Conservation (phyloP, 2,888 invertebrate genomes). For the Calameuta idolon region DNA sequence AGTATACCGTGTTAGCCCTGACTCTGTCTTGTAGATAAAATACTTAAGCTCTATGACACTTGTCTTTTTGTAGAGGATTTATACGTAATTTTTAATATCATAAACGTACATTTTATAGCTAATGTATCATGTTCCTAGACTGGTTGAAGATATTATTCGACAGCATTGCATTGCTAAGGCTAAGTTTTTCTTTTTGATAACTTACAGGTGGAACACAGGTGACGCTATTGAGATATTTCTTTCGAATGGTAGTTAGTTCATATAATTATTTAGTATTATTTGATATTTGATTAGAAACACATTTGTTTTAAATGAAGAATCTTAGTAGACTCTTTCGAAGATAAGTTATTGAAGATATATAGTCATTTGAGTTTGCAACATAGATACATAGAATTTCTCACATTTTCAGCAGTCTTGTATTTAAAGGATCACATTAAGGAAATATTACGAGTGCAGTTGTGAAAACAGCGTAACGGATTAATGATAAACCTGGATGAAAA, state of each 20-base stretch:
- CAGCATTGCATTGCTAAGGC: not conserved
- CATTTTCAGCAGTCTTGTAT: not conserved
- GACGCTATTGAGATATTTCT: not conserved
- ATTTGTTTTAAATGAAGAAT: not conserved
- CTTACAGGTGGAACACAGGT: not conserved
- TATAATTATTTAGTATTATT: not conserved
- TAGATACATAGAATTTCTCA: not conserved
- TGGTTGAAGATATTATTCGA: not conserved
- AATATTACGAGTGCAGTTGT: not conserved
- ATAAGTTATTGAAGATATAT: not conserved
- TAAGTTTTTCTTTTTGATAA: not conserved
- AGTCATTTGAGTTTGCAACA: not conserved
- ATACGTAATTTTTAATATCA: not conserved
- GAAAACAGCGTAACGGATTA: not conserved
- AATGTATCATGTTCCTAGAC: not conserved
- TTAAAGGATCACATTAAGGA: not conserved
- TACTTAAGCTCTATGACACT: not conserved
- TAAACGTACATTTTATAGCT: not conserved
- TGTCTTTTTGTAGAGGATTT: not conserved
- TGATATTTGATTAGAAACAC: not conserved
- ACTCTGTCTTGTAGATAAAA: slow-evolving; percentile 2
- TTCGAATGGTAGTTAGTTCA: not conserved
- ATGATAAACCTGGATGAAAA: not conserved
- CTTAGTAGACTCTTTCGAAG: not conserved
- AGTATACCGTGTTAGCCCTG: not conserved